phyloP scores from a whole-genome alignment of 2,888 invertebrate genomes.

The Sussaba pulchella region DNA sequence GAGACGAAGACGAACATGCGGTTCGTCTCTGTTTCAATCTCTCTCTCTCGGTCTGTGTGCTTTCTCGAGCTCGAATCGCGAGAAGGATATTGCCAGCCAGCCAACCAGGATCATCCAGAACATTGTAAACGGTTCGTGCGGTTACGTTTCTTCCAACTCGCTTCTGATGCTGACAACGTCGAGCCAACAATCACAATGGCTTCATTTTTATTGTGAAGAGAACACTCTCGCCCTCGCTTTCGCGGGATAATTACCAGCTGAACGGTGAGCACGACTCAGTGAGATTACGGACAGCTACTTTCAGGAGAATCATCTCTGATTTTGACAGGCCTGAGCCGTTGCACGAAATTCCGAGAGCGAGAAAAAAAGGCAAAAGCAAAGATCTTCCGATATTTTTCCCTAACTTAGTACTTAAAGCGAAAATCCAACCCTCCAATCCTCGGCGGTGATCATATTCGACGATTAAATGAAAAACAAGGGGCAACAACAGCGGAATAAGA shows the following conservation, averaged over 20 bases:
- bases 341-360: background rate
- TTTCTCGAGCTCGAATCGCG: constrained; percentile 6
- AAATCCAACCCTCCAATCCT: no score
- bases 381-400: no score
- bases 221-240: constrained; percentile 37
- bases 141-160: background rate
- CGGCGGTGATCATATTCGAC: no score
- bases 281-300: constrained; percentile 70
- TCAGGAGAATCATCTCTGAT: constrained; percentile 47
- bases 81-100: background rate
- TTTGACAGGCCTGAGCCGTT: constrained; percentile 29
- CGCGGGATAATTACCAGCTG: constrained; percentile 59
- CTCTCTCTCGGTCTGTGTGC: constrained; percentile 20
- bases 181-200: constrained; percentile 13
- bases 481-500: no score
- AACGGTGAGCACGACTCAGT: constrained; percentile 40
- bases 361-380: constrained; percentile 6
- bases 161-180: constrained; percentile 19
- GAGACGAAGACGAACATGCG: no score
- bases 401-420: no score
- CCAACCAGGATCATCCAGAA: constrained; percentile 12
- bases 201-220: no score
- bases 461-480: no score
- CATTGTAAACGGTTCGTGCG: constrained; percentile 14
- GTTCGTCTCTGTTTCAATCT: no score